Conservation (phyloP, 2,888 invertebrate species). For the Drosophila conformis region DNA sequence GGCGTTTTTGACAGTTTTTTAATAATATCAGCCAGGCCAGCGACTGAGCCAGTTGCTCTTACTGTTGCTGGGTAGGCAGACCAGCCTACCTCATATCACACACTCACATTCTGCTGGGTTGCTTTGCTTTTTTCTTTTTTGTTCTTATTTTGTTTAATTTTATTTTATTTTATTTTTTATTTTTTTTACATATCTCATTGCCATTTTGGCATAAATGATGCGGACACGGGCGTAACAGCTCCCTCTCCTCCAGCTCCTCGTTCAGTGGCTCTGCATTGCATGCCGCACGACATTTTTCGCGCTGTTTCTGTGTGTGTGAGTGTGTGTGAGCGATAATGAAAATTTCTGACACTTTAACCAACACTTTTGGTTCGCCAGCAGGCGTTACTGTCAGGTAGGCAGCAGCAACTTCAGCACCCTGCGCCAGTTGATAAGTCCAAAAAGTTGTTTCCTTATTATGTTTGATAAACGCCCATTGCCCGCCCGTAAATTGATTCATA, state of each 20-base stretch:
- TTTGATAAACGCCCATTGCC: constrained; percentile 74
- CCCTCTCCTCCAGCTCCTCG: constrained; percentile 38
- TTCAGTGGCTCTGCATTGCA: constrained; percentile 66
- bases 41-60: constrained; percentile 27
- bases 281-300: constrained; percentile 78
- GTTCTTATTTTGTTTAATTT: constrained; percentile 35
- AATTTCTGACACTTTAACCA: constrained; percentile 80
- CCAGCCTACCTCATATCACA: constrained; percentile 73
- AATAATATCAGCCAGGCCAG: constrained; percentile 72
- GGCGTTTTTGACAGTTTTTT: constrained; percentile 80
- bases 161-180: constrained; percentile 37
- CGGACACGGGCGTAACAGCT: constrained; percentile 68
- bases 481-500: constrained; percentile 76
- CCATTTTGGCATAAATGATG: constrained; percentile 78
- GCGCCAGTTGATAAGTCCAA: constrained; percentile 72
- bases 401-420: constrained; percentile 41
- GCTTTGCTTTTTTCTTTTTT: constrained; percentile 23
- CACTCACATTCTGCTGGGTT: constrained; percentile 31
- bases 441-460: constrained; percentile 80
- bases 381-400: constrained; percentile 60
- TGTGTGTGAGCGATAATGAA: constrained; percentile 73
- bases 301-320: constrained; percentile 20
- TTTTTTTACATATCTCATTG: constrained; percentile 67
- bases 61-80: constrained; percentile 51
- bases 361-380: constrained; percentile 75